These are phyloP conservation scores for Pseudocheirus occidentalis DNA, from an alignment of 2,797 vertebrate species.

Conservation along the genomic window DNA sequence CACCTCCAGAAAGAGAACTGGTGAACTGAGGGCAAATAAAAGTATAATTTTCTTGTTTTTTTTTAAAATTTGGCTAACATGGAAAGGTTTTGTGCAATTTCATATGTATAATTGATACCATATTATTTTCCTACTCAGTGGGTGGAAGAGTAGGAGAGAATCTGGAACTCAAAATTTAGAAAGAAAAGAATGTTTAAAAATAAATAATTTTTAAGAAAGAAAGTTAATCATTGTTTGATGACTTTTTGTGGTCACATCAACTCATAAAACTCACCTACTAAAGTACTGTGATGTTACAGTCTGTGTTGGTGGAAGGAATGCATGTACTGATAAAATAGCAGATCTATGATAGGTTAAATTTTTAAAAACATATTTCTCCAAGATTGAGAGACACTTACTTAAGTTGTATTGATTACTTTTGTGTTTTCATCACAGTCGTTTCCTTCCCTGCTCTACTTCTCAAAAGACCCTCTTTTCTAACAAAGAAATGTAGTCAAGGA, in stretches of 20 bases:
- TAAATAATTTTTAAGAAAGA: background rate
- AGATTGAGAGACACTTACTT: background rate
- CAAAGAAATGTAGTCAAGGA: background rate
- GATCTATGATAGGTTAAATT: background rate
- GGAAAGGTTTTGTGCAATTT: background rate
- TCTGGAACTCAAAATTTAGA: background rate
- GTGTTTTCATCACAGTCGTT: background rate
- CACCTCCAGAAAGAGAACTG: background rate
- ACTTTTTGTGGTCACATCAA: background rate
- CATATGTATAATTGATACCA: background rate
- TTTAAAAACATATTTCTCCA: background rate
- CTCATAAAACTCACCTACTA: background rate
- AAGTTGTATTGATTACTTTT: background rate
- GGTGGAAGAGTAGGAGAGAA: background rate
- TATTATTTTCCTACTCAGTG: background rate
- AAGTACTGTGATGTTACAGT: background rate
- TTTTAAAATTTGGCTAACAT: background rate
- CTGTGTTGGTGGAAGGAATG: background rate
- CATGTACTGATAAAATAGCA: background rate
- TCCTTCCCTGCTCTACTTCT: background rate
- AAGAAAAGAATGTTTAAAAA: background rate
- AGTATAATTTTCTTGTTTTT: background rate
- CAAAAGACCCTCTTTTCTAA: background rate
- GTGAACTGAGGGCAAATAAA: background rate
- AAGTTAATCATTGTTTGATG: background rate